Conservation (phyloP, 2,888 invertebrate genomes). For the Phlogophora meticulosa region DNA sequence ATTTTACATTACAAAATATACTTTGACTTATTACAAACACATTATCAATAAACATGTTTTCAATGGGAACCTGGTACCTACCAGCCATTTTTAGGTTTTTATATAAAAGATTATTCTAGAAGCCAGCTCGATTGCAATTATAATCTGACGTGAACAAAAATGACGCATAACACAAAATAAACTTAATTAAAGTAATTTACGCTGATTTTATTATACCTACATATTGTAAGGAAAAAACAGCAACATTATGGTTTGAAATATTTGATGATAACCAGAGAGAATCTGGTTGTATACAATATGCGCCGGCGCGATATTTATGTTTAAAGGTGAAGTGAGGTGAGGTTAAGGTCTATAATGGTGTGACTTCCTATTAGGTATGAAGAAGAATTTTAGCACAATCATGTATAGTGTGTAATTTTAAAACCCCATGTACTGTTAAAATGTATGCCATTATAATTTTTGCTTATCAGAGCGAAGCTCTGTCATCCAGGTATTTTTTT, state of each 20-base stretch:
- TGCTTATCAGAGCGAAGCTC: too few relatives aligned
- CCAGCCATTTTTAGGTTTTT: not conserved
- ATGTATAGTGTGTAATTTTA: too few relatives aligned
- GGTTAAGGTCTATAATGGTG: not conserved
- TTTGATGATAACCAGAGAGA: slow-evolving; percentile 22
- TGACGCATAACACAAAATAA: slow-evolving; percentile 22
- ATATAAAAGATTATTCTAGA: not conserved
- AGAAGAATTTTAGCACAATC: not conserved
- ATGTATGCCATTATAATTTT: too few relatives aligned
- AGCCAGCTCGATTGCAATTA: slow-evolving; percentile 10
- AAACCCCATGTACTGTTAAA: not conserved
- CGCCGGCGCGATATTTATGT: not conserved
- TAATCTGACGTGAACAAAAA: not conserved
- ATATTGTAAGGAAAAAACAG: slow-evolving; percentile 3
- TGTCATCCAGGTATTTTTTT: too few relatives aligned
- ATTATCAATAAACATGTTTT: not conserved
- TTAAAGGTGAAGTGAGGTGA: too few relatives aligned
- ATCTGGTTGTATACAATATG: not conserved
- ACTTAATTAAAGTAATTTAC: slow-evolving; percentile 18
- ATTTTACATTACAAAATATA: not conserved
- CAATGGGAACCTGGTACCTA: not conserved
- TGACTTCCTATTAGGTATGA: not conserved
- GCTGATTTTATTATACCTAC: not conserved
- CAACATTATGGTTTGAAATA: not conserved
- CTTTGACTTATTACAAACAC: not conserved